Base-by-base conservation (phyloP, 2,113 vertebrate genomes). In the Hippocampus guttulatus region DNA sequence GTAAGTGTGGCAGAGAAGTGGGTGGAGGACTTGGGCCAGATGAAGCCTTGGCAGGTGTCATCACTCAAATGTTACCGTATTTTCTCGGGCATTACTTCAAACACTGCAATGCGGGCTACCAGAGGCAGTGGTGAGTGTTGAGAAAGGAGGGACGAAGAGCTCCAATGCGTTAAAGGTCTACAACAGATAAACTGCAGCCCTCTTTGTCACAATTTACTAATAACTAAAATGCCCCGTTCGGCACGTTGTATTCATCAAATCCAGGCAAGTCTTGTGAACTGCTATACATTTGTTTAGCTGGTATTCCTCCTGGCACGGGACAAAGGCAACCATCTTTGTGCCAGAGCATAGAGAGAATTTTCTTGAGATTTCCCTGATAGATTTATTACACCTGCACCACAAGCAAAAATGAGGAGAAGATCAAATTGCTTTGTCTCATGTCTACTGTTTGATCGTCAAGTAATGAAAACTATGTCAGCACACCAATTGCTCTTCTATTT, bases 81-180 rank as follows among this genome's bases (percentile, higher is more conserved):
- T 90, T 90, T 90, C 78, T 82, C 69, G 81, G 88, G 88, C 88
- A 81, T 81, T 66, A 79, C 85, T 89, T 90, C 90, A 90, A 79
- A 89, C 84, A 87, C 78, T 71, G 21, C 14, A 75, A 76, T 83
- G 54, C 87, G 89, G 88, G 85, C 87, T 88, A 88, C 88, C 74
- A 88, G 75, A 81, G 70, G 68, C 79, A 71, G 84, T 40, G 87
- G 76, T 85, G 85, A 88, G 84, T 79, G 84, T 81, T 85, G 79
- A 74, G 77, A 89, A 70, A 80, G 66, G 75, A 81, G 78, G 71
- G 77, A 82, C 76, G 82, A 88, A 64, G 82, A 86, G 43, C 75
- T 74, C 79, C 75, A 67, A 62, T 63, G 76, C 64, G 67, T 69
- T 67, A 74, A 69, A 81, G 76, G 70, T 79, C 78, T 66, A 72